Evolutionary conservation across 2,888 invertebrate genomes (phyloP), one percentile per base, ranked within the genome.

Genomic region (Panopea generosa): DNA sequence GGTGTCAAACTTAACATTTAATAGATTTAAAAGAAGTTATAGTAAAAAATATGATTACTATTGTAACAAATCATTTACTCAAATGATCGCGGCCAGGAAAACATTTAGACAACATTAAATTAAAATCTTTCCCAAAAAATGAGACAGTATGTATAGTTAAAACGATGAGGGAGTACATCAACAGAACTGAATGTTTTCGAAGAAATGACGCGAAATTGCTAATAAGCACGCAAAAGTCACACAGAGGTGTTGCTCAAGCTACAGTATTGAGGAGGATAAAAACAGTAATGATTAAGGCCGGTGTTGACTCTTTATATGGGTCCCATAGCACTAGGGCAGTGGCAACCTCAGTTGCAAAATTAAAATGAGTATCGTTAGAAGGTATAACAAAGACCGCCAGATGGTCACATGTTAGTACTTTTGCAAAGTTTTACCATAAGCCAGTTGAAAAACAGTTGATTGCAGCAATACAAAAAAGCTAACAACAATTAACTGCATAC

Each of bases 201-300:
- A 50, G 52, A 9, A 24, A 14, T 20, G 56, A 47, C 20, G 38
- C 55, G 14, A 27, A 27, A n/a, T 18, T 76, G 38, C 26, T 77
- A 45, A 57, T 65, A 20, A 57, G 27, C 16, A 38, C 52, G 7
- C 45, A 49, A n/a, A 74, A 60, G 16, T 70, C 77, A 24, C 53
- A 68, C 49, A 27, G 38, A 29, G 29, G 27, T 4, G 75, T 74
- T 6, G 59, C 71, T 20, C 45, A 27, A 29, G 57, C 40, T 29
- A 77, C 77, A 2, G 62, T 81, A 29, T 27, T 60, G 11, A 43
- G 81, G n/a, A 77, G 77, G 71, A 50, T 71, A 24, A 81, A 67
- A 56, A 18, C n/a, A 24, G 47, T 70, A n/a, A 16, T 77, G 45
- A 33, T 20, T 6, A 49, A 52, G 18, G 57, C 70, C 16, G 75